These are phyloP conservation scores for Lethenteron camtschaticum DNA, from an alignment of 2,113 vertebrate species.

Conservation along the genomic window DNA sequence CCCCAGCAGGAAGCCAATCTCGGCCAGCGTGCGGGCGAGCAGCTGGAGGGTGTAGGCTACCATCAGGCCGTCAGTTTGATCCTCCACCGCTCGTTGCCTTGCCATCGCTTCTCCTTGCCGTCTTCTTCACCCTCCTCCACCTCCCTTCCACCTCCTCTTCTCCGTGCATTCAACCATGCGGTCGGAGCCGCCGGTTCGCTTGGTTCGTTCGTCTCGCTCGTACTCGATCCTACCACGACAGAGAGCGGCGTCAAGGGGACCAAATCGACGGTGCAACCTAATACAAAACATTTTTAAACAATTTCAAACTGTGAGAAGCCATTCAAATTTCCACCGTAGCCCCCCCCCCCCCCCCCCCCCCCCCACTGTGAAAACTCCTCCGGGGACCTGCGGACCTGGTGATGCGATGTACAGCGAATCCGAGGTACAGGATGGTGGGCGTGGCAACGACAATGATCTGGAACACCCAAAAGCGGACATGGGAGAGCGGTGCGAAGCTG, in stretches of 20 bases:
- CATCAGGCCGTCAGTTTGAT: constrained; percentile 23
- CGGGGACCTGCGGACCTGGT: constrained; percentile 19
- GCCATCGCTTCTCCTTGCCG: constrained; percentile 16
- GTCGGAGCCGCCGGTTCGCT: constrained; percentile 46
- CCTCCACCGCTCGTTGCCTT: constrained; percentile 42
- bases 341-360: constrained; percentile 14
- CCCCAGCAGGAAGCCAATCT: constrained; percentile 65
- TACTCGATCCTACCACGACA: neutral
- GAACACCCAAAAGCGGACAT: too few species aligned
- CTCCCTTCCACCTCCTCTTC: neutral
- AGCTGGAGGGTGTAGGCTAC: constrained; percentile 45
- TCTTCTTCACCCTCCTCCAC: too few species aligned
- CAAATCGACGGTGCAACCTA: constrained; percentile 17
- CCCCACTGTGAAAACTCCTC: too few species aligned
- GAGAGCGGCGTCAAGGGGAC: too few species aligned
- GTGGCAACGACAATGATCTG: too few species aligned
- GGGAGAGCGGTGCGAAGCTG: too few species aligned
- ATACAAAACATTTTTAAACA: constrained; percentile 23
- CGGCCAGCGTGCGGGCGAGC: constrained; percentile 39
- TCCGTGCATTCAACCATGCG: constrained; percentile 58
- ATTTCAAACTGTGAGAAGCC: too few species aligned
- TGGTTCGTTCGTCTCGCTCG: constrained; percentile 41
- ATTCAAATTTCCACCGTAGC: constrained; percentile 14
- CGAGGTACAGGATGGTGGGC: constrained; percentile 25
- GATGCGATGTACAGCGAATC: constrained; percentile 54